Conservation (phyloP, 37 sponge, comb jelly and placozoan species). For the Cladorhizidae sp. region DNA sequence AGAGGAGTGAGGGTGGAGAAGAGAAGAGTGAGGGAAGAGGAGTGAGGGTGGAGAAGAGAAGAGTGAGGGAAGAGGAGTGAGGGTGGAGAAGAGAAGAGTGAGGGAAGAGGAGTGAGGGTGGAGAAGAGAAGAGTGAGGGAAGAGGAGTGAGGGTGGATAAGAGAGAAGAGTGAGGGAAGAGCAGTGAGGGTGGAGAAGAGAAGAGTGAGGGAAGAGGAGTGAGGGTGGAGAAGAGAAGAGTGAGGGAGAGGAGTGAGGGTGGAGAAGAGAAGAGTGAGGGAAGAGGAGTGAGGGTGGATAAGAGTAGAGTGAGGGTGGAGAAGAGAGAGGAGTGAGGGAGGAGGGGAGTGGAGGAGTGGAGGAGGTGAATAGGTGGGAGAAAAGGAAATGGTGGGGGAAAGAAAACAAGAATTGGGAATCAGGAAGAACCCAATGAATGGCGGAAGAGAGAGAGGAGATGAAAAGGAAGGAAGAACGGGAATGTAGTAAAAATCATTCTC, state of each 20-base stretch:
- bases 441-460: background rate
- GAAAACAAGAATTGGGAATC: background rate
- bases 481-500: no score
- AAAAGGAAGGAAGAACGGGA: background rate
- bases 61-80: no score
- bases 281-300: background rate
- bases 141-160: no score
- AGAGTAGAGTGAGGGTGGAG: background rate
- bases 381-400: conserved; percentile 13
- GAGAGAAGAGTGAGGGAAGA: no score
- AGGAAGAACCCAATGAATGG: background rate
- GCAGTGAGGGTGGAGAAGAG: no score
- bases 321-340: background rate
- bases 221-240: conserved; percentile 1
- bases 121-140: no score
- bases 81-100: no score
- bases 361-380: no score
- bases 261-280: conserved; percentile 3
- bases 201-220: background rate
- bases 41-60: no score
- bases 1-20: no score
- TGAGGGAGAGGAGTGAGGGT: conserved; percentile 2
- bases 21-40: no score
- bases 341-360: background rate
- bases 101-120: no score